phyloP scores from a whole-genome alignment of 2,888 invertebrate genomes.

The Drosophila pegasa region DNA sequence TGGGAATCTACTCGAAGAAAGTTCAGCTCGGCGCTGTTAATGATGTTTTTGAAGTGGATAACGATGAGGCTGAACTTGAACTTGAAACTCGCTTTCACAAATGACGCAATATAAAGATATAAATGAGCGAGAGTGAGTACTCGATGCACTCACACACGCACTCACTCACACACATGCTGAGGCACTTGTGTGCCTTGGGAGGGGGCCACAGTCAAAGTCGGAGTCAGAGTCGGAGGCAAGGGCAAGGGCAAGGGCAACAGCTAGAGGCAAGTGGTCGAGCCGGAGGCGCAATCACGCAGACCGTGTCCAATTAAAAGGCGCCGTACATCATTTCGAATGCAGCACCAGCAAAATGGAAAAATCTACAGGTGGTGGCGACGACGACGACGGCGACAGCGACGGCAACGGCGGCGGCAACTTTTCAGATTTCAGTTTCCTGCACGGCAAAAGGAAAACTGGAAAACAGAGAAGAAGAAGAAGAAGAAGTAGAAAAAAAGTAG shows the following conservation, averaged over 20 bases:
- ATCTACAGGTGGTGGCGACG: conserved; percentile 74
- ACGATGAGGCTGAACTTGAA: conserved; percentile 50
- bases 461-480: conserved; percentile 10
- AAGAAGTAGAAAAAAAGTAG: conserved; percentile 37
- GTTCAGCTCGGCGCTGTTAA: conserved; percentile 3
- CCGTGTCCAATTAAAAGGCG: conserved; percentile 81
- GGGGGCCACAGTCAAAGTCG: conserved; percentile 18
- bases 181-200: conserved; percentile 37
- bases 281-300: conserved; percentile 70
- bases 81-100: conserved; percentile 52
- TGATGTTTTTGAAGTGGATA: conserved; percentile 11
- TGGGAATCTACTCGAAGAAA: neutral
- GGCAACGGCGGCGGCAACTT: conserved; percentile 32
- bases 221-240: conserved; percentile 5
- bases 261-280: conserved; percentile 28
- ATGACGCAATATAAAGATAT: conserved; percentile 24
- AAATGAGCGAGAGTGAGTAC: conserved; percentile 5
- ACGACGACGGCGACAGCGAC: conserved; percentile 32
- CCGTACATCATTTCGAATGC: conserved; percentile 77
- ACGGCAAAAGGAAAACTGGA: conserved; percentile 26
- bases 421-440: conserved; percentile 64
- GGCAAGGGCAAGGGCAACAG: neutral
- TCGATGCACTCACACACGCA: conserved; percentile 35
- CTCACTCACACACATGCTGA: conserved; percentile 11
- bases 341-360: conserved; percentile 61